Conservation (phyloP, 2,797 vertebrate genomes). For the Fratercula arctica region DNA sequence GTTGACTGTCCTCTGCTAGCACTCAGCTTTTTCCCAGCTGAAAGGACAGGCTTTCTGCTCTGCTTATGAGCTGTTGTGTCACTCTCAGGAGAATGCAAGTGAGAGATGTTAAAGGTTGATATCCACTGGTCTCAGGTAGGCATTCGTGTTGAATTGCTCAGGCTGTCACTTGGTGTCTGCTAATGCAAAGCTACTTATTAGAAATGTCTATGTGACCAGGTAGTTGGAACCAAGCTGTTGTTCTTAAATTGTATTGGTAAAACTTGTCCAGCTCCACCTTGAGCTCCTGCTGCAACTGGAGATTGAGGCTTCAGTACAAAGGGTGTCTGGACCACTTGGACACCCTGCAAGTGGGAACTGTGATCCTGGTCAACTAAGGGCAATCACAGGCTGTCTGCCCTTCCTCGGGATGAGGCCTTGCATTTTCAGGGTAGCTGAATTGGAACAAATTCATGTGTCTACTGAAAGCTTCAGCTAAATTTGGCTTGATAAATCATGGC, state of each 20-base stretch:
- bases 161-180: too few species aligned
- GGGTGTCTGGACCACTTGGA: not conserved
- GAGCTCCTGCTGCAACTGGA: not conserved
- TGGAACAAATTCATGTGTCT: not conserved
- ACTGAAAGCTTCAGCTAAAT: not conserved
- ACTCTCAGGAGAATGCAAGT: not conserved
- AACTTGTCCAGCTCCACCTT: not conserved
- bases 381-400: rapidly evolving
- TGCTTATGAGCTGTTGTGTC: not conserved
- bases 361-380: not conserved
- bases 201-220: not conserved
- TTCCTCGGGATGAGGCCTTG: not conserved
- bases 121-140: not conserved
- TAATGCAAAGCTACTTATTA: too few species aligned
- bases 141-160: not conserved
- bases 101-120: not conserved
- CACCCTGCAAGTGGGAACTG: not conserved
- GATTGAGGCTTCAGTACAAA: not conserved
- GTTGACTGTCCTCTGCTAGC: not conserved
- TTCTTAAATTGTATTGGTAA: not conserved
- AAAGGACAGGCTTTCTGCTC: not conserved
- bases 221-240: not conserved
- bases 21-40: not conserved
- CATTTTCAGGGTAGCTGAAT: not conserved
- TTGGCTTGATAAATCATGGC: not conserved